Conservation (phyloP, 1,140 invertebrate genomes). For the Belonocnema kinseyi region DNA sequence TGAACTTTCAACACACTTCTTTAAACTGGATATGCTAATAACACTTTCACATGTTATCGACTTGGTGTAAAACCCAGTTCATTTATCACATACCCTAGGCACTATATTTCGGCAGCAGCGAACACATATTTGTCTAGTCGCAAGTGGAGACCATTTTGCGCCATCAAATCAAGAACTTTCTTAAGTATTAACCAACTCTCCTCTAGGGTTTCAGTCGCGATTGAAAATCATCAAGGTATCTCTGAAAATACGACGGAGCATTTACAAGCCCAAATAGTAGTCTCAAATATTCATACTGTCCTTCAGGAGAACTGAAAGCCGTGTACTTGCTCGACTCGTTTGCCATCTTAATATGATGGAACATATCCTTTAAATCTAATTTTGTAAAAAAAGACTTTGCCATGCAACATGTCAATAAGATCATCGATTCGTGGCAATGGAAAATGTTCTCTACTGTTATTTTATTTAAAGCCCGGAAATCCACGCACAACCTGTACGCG, state of each 20-base stretch:
- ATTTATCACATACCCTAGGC: constrained; percentile 22
- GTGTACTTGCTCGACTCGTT: constrained; percentile 21
- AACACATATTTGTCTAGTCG: constrained; percentile 27
- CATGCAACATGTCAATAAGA: neutral
- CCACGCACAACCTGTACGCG: neutral
- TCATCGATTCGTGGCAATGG: neutral
- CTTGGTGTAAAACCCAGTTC: constrained; percentile 6
- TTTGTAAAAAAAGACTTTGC: constrained; percentile 20
- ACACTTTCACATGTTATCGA: neutral
- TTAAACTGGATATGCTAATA: neutral
- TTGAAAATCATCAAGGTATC: neutral
- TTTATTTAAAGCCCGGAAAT: neutral
- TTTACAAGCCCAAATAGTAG: constrained; percentile 30
- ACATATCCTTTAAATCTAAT: constrained; percentile 1
- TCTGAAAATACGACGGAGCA: constrained; percentile 25
- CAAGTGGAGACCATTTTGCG: neutral
- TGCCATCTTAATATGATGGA: constrained; percentile 6
- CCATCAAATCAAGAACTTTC: neutral
- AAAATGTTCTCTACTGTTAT: neutral
- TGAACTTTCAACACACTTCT: constrained; percentile 43
- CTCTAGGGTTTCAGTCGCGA: neutral
- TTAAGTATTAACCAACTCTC: neutral
- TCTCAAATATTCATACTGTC: constrained; percentile 18
- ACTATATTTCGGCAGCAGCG: neutral
- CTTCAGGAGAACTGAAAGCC: constrained; percentile 32